Percentiles rank a stretch among this genome's conserved stretches.
Evolutionary conservation across 2,888 invertebrate genomes (phyloP).

Genomic region (Neelides folsomi): DNA sequence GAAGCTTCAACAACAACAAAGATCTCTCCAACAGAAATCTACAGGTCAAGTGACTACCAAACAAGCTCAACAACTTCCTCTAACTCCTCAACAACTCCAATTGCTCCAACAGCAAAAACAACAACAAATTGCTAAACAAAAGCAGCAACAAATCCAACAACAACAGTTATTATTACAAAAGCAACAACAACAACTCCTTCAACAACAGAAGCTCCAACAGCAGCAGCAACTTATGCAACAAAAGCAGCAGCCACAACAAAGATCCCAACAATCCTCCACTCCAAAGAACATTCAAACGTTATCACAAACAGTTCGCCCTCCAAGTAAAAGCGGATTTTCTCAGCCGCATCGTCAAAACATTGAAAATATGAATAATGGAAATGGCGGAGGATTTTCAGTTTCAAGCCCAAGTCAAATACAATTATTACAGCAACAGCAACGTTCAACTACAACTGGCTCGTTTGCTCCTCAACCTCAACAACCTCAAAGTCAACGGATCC

Average conservation of each 20-base stretch:
- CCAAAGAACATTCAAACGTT: conserved; percentile 1
- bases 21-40: not conserved
- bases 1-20: conserved; percentile 2
- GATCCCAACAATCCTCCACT: not conserved
- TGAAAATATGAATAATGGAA: not conserved
- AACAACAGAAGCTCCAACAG: conserved; percentile 3
- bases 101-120: conserved; percentile 4
- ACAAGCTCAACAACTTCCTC: conserved; percentile 9
- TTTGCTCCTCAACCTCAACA: not conserved
- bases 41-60: not conserved
- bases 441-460: not conserved
- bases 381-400: not conserved
- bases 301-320: not conserved
- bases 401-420: not conserved
- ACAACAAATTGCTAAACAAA: conserved; percentile 6
- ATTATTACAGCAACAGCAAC: not conserved
- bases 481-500: not conserved
- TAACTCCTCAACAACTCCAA: not conserved
- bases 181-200: conserved; percentile 1
- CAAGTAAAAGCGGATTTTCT: not conserved
- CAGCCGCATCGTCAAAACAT: not conserved
- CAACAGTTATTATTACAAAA: not conserved
- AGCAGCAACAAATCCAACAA: conserved; percentile 5
- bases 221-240: conserved; percentile 1
- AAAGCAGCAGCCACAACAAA: not conserved